These are phyloP conservation scores for Thalpophila matura DNA, from an alignment of 2,888 invertebrate genomes.

Conservation along the genomic window DNA sequence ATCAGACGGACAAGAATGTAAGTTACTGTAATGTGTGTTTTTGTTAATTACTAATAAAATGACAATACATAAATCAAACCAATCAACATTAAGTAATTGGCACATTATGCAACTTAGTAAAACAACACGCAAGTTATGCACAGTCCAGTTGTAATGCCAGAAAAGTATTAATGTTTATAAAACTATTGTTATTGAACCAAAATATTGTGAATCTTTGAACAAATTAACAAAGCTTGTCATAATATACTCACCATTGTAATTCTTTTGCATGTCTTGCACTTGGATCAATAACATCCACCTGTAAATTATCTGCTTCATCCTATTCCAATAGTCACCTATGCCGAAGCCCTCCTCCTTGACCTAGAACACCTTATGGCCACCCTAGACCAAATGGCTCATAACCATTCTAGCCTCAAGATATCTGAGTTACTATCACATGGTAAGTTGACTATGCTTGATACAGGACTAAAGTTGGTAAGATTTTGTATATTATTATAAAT, in stretches of 20 bases:
- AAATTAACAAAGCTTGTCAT: constrained; percentile 53
- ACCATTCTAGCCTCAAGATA: constrained; percentile 89
- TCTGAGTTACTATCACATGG: constrained; percentile 88
- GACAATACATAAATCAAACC: constrained; percentile 41
- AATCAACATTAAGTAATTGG: constrained; percentile 52
- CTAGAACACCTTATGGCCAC: constrained; percentile 91
- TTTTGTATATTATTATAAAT: constrained; percentile 13
- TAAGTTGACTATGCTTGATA: constrained; percentile 74
- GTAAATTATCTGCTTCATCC: constrained; percentile 82
- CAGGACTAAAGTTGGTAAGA: constrained; percentile 46
- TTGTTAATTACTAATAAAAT: constrained; percentile 36
- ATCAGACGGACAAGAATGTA: constrained; percentile 88
- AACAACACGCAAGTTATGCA: constrained; percentile 60
- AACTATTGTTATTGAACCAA: constrained; percentile 32
- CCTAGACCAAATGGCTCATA: constrained; percentile 90
- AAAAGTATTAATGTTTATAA: constrained; percentile 30
- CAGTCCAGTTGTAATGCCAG: constrained; percentile 52
- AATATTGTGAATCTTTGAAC: constrained; percentile 46
- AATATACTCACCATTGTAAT: constrained; percentile 73
- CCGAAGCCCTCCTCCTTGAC: constrained; percentile 90
- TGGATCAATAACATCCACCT: constrained; percentile 82
- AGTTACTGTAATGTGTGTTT: constrained; percentile 65
- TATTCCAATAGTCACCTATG: constrained; percentile 87
- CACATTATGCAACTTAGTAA: constrained; percentile 59
- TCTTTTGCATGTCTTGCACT: constrained; percentile 91